Percentiles rank a stretch among this genome's conserved stretches.
phyloP scores from a whole-genome alignment of 37 sponge, comb jelly and placozoan genomes.

The Geodia barretti region DNA sequence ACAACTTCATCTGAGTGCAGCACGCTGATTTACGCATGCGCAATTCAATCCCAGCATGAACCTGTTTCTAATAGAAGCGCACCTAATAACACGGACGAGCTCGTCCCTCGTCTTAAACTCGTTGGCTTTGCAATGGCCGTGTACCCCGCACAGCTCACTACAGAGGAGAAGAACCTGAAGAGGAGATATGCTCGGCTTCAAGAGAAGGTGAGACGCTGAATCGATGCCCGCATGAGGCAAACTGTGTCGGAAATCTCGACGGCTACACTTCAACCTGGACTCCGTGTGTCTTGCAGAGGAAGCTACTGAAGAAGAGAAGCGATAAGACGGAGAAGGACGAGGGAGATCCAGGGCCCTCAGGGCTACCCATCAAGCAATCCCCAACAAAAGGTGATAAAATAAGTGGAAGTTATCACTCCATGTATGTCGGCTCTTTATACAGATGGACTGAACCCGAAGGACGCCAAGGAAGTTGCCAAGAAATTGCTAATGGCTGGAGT shows the following conservation, averaged over 20 bases:
- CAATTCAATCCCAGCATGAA: background rate
- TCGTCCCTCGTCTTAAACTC: too few relatives aligned
- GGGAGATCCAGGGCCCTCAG: background rate
- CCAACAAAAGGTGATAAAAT: too few relatives aligned
- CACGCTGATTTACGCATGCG: background rate
- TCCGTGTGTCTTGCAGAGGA: conserved; percentile 15
- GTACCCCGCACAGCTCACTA: conserved; percentile 62
- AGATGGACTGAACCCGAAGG: conserved; percentile 71
- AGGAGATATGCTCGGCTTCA: conserved; percentile 64
- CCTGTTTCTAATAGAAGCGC: conserved; percentile 27
- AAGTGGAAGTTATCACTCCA: too few relatives aligned
- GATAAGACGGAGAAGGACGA: background rate
- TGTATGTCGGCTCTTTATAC: too few relatives aligned
- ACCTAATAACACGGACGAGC: conserved; percentile 6
- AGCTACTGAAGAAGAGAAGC: conserved; percentile 22
- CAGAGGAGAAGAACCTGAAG: conserved; percentile 72
- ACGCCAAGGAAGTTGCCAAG: conserved; percentile 72
- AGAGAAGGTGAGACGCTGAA: conserved; percentile 40
- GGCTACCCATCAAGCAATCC: conserved; percentile 1
- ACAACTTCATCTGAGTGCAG: conserved; percentile 27
- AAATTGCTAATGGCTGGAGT: conserved; percentile 67
- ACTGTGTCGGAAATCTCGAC: background rate
- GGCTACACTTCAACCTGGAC: too few relatives aligned
- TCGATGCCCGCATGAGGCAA: background rate
- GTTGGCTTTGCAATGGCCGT: conserved; percentile 38